Evolutionary conservation across 2,888 invertebrate genomes (phyloP).

Genomic region (Itoplectis maculator): DNA sequence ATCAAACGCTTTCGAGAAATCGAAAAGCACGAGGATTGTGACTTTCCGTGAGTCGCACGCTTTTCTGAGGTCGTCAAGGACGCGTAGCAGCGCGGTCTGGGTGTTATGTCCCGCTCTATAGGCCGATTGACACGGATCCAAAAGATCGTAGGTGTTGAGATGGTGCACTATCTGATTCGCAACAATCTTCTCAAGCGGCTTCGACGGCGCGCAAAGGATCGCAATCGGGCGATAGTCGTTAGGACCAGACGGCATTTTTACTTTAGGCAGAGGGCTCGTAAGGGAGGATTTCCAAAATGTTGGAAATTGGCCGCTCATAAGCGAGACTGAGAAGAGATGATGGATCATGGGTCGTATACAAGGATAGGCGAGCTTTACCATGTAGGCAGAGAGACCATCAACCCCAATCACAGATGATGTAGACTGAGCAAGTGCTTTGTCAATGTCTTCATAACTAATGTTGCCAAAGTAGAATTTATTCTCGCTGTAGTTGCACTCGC

Average conservation of each 20-base stretch:
- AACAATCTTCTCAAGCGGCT: conserved; percentile 68
- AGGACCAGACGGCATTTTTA: conserved; percentile 34
- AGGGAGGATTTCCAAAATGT: conserved; percentile 71
- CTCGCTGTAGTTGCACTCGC: conserved; percentile 17
- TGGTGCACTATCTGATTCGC: conserved; percentile 66
- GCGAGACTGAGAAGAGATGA: conserved; percentile 12
- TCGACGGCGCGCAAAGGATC: conserved; percentile 69
- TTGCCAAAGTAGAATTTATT: conserved; percentile 18
- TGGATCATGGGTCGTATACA: conserved; percentile 36
- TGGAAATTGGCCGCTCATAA: conserved; percentile 62
- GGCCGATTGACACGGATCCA: conserved; percentile 73
- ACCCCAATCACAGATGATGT: background rate
- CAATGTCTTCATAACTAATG: conserved; percentile 1
- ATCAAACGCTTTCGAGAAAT: conserved; percentile 77
- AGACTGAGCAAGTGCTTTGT: background rate
- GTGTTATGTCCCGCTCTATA: conserved; percentile 72
- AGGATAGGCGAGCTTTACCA: conserved; percentile 6
- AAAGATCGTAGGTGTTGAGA: conserved; percentile 67
- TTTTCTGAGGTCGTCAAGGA: conserved; percentile 71
- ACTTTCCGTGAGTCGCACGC: conserved; percentile 68
- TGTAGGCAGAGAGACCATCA: background rate
- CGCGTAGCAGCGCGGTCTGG: conserved; percentile 71
- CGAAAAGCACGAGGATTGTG: conserved; percentile 70
- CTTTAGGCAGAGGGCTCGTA: conserved; percentile 71
- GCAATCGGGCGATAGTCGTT: conserved; percentile 73